Evolutionary conservation across 2,888 invertebrate species (phyloP).

Genomic region (Branchipolynoe longqiensis): DNA sequence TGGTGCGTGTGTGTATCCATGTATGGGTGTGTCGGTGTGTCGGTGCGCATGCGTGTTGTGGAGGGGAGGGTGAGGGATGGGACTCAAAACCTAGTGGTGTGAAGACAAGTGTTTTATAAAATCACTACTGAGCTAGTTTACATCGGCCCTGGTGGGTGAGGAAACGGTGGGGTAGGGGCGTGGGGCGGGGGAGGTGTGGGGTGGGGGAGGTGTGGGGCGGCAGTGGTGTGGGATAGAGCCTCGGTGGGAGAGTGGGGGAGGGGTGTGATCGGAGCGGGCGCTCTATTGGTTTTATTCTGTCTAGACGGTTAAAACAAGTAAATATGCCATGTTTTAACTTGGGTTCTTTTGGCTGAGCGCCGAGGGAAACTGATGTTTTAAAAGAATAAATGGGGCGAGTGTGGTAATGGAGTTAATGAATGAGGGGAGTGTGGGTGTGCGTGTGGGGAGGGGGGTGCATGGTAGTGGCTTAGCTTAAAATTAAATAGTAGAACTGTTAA

Average conservation of each 20-base stretch:
- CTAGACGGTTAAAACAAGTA: constrained; percentile 29
- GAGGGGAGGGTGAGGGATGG: too few relatives aligned
- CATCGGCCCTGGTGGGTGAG: constrained; percentile 1
- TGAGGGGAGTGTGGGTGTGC: neutral
- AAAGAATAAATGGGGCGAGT: neutral
- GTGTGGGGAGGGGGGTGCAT: too few relatives aligned
- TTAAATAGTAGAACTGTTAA: too few relatives aligned
- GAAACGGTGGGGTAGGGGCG: neutral
- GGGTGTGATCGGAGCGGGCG: neutral
- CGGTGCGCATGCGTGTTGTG: too few relatives aligned
- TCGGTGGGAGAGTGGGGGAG: neutral
- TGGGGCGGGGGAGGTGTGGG: neutral
- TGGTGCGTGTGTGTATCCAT: too few relatives aligned
- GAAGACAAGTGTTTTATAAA: constrained; percentile 38
- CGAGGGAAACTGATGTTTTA: neutral
- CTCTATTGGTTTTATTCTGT: constrained; percentile 25
- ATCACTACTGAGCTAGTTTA: constrained; percentile 48
- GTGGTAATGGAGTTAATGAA: constrained; percentile 1
- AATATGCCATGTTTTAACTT: neutral
- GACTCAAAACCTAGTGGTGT: constrained; percentile 1
- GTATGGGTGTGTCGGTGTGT: too few relatives aligned
- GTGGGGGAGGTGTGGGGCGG: neutral
- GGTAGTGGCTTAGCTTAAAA: too few relatives aligned
- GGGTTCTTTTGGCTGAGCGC: neutral
- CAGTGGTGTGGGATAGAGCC: neutral